phyloP scores from a whole-genome alignment of 2,888 invertebrate species.

The Apamea anceps region DNA sequence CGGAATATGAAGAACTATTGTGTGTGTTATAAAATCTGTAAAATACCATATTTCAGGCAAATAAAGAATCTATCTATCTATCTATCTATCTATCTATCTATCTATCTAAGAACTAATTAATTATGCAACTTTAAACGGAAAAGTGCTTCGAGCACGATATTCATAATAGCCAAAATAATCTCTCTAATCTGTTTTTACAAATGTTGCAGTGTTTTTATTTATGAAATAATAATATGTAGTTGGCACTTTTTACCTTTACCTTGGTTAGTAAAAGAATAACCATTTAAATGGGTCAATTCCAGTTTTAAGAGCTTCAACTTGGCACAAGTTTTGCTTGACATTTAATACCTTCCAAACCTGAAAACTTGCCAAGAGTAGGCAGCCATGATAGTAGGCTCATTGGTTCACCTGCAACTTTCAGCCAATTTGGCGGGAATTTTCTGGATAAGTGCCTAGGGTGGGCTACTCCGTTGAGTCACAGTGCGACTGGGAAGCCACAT shows the following conservation, averaged over 20 bases:
- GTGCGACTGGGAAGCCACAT: no score
- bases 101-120: not conserved
- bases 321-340: conserved; percentile 5
- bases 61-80: no score
- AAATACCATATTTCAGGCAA: no score
- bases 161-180: not conserved
- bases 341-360: not conserved
- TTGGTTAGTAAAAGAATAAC: not conserved
- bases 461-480: not conserved
- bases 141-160: not conserved
- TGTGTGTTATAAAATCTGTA: no score
- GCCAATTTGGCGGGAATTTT: conserved; percentile 12
- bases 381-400: not conserved
- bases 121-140: not conserved
- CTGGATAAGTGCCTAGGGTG: not conserved
- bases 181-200: not conserved
- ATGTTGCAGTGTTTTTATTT: not conserved
- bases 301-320: conserved; percentile 7
- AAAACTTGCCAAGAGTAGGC: conserved; percentile 21
- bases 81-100: no score
- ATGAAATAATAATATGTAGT: not conserved
- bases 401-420: not conserved
- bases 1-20: no score
- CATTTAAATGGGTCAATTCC: not conserved
- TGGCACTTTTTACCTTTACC: not conserved